Conservation (phyloP, 2,888 invertebrate species). For the Dolichopus griseipennis region DNA sequence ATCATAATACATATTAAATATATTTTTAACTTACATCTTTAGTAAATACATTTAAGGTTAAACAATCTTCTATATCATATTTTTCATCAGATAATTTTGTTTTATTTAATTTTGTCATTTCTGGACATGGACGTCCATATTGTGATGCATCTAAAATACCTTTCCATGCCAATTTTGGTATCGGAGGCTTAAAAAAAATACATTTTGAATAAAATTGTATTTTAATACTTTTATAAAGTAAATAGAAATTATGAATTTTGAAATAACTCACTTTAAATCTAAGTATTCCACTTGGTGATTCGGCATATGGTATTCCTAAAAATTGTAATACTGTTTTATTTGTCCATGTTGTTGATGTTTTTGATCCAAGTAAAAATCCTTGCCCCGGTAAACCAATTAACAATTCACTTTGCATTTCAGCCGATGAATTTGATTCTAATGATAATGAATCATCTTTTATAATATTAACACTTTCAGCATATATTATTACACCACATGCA, state of each 20-base stretch:
- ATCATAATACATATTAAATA: background rate
- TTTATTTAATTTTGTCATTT: constrained; percentile 27
- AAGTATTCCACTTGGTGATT: constrained; percentile 31
- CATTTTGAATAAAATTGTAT: background rate
- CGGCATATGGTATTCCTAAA: constrained; percentile 39
- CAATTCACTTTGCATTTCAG: constrained; percentile 14
- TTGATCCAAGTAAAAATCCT: constrained; percentile 32
- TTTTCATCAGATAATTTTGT: constrained; percentile 23
- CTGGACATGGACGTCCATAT: constrained; percentile 37
- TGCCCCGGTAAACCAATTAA: constrained; percentile 28
- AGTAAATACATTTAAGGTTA: constrained; percentile 38
- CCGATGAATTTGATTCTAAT: background rate
- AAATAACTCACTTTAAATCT: constrained; percentile 32
- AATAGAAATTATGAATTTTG: background rate
- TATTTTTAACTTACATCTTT: constrained; percentile 32
- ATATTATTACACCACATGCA: background rate
- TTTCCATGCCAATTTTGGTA: constrained; percentile 33
- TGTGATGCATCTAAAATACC: constrained; percentile 29
- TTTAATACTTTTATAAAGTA: no score
- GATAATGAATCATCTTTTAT: background rate
- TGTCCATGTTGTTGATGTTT: constrained; percentile 33
- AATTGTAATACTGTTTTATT: constrained; percentile 34
- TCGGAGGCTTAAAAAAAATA: constrained; percentile 29
- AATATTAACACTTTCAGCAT: background rate
- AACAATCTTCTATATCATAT: constrained; percentile 38